Conservation (phyloP, 2,113 vertebrate species). For the Hydrolagus affinis region DNA sequence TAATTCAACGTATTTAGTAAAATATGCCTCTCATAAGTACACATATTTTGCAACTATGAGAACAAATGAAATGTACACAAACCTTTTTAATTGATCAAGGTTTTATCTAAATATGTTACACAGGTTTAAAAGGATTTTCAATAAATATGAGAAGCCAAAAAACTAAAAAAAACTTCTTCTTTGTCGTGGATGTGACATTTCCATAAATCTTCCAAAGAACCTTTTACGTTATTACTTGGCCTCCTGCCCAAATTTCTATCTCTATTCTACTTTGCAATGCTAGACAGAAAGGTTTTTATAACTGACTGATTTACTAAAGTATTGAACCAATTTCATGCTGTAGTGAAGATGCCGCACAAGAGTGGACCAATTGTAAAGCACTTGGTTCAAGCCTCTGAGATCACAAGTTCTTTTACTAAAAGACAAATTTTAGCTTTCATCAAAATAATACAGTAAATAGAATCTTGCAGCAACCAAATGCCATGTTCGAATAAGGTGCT, state of each 20-base stretch:
- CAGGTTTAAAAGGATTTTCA: slow-evolving; percentile 31
- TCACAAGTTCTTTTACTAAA: not conserved
- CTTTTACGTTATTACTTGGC: slow-evolving; percentile 37
- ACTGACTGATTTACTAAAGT: slow-evolving; percentile 29
- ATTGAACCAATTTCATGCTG: slow-evolving; percentile 10
- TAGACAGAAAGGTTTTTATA: slow-evolving; percentile 1
- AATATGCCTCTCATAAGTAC: not conserved
- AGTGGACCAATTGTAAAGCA: not conserved
- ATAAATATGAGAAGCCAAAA: slow-evolving; percentile 35
- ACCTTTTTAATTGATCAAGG: not conserved
- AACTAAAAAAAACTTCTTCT: slow-evolving; percentile 32
- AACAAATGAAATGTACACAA: not conserved
- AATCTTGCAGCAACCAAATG: not conserved
- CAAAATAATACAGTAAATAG: not conserved
- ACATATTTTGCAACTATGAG: not conserved
- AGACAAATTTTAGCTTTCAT: not conserved
- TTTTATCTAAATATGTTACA: slow-evolving; percentile 18
- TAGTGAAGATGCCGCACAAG: slow-evolving; percentile 8
- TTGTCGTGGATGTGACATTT: slow-evolving; percentile 29
- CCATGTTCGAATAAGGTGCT: not conserved
- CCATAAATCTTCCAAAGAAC: slow-evolving; percentile 37
- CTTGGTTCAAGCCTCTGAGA: not conserved
- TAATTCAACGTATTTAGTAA: too few species aligned
- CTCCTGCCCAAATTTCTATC: not conserved
- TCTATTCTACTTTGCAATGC: slow-evolving; percentile 6